Percentiles rank a stretch among this genome's conserved stretches.
Evolutionary conservation across 2,888 invertebrate genomes (phyloP).

Genomic region (Allolobophora icterica): DNA sequence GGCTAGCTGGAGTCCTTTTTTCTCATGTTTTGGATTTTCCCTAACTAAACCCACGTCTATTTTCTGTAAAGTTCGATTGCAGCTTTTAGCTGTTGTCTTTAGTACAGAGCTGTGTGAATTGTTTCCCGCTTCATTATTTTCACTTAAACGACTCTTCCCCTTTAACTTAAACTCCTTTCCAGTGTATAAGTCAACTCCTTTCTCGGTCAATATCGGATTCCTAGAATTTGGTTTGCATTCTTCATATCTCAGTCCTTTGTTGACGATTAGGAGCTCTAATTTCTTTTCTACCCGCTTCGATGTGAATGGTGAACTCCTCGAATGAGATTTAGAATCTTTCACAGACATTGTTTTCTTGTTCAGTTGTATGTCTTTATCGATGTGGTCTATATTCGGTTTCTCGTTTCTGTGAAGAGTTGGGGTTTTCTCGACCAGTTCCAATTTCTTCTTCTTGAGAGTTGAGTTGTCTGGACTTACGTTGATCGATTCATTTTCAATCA

Average conservation of each 20-base stretch:
- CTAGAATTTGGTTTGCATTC: not conserved
- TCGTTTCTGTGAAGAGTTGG: not conserved
- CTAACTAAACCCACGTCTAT: not conserved
- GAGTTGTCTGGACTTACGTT: not conserved
- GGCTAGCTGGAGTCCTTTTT: not conserved
- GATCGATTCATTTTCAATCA: not conserved
- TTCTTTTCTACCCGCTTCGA: not conserved
- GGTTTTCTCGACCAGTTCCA: not conserved
- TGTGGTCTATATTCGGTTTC: not conserved
- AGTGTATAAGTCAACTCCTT: not conserved
- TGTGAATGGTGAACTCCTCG: not conserved
- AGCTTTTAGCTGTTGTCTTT: not conserved
- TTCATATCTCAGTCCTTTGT: not conserved
- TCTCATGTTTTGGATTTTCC: not conserved
- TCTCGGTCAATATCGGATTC: not conserved
- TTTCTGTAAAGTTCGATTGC: not conserved
- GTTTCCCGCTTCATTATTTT: not conserved
- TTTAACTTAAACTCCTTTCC: not conserved
- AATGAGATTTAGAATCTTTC: not conserved
- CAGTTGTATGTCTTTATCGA: not conserved
- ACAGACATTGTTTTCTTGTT: not conserved
- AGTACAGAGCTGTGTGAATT: not conserved
- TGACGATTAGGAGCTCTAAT: not conserved
- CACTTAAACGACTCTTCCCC: not conserved
- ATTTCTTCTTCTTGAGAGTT: not conserved